Conservation (phyloP, 2,797 vertebrate genomes). For the Rhodeus uyekii region DNA sequence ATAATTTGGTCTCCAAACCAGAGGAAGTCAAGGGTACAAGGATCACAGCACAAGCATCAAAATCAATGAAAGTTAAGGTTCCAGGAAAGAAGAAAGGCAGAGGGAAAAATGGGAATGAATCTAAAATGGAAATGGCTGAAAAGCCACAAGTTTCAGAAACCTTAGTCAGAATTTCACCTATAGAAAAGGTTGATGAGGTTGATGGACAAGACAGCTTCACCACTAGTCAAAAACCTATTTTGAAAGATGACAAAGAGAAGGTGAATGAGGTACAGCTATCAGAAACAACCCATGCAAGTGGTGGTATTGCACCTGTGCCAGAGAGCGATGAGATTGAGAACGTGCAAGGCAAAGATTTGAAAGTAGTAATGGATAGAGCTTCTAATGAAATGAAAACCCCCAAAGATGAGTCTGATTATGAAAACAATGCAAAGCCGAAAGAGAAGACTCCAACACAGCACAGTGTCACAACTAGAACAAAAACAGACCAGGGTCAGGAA, state of each 20-base stretch:
- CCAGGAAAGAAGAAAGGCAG: conserved; percentile 37
- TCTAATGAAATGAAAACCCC: background rate
- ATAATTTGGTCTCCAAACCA: conserved; percentile 3
- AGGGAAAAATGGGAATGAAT: conserved; percentile 38
- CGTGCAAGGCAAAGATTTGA: conserved; percentile 11
- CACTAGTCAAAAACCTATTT: background rate
- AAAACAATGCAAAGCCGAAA: conserved; percentile 8
- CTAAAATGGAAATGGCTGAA: conserved; percentile 35
- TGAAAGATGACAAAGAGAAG: conserved; percentile 14
- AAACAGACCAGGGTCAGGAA: conserved; percentile 22
- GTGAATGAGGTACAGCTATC: conserved; percentile 21
- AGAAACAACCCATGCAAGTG: background rate
- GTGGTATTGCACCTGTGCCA: background rate
- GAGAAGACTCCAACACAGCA: background rate
- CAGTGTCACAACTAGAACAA: background rate
- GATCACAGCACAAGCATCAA: too few species aligned
- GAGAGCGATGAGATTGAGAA: background rate
- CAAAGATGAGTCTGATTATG: background rate
- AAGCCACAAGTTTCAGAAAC: background rate
- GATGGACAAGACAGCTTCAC: background rate
- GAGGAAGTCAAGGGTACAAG: conserved; percentile 15
- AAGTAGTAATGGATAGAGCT: background rate
- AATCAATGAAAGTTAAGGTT: conserved; percentile 10
- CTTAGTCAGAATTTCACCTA: background rate
- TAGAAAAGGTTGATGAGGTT: background rate